Evolutionary conservation across 2,888 invertebrate species (phyloP), one percentile per base, ranked within the genome.

Genomic region (Rotaria magnacalcarata): DNA sequence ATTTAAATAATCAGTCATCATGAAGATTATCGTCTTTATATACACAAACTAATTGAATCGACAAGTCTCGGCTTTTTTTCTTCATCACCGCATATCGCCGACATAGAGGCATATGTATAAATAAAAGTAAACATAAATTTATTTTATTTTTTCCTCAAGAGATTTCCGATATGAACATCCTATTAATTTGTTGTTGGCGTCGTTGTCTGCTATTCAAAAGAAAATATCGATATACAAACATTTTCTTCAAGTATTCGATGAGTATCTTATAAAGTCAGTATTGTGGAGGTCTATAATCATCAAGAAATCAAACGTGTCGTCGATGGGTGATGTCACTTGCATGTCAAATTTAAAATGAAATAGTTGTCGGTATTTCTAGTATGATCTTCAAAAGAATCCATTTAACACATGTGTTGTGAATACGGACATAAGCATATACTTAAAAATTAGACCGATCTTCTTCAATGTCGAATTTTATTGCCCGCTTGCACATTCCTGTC

Each of bases 401-500:
- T 67, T 67, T 41, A 34, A 67, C 67, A 67, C 67, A 67, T 67
- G 67, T 67, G 67, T 67, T 67, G 27, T 67, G 67, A 67, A 67
- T 67, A 14, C 34, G 67, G 34, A 34, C 34, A 67, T 67, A 67
- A 67, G 67, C 67, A 67, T 34, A 67, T 19, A 67, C 67, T 67
- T 67, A 34, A 16, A 67, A 67, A 67, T 27, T 67, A 67, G 67
- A 67, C 67, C 67, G 67, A 67, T 67, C 67, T 67, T 67, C 67
- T 67, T 67, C 67, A 67, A 67, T 67, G 67, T 67, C 67, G 34
- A 34, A 67, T 41, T 67, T 67, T 67, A 67, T 67, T 67, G 67
- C 27, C 67, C 67, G 67, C 67, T 67, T 34, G 34, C 67, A 67
- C 67, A 67, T 67, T 67, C 14, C 67, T 67, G 67, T 67, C 67